Evolutionary conservation across 2,888 invertebrate species (phyloP).

Genomic region (Nasonia oneida): DNA sequence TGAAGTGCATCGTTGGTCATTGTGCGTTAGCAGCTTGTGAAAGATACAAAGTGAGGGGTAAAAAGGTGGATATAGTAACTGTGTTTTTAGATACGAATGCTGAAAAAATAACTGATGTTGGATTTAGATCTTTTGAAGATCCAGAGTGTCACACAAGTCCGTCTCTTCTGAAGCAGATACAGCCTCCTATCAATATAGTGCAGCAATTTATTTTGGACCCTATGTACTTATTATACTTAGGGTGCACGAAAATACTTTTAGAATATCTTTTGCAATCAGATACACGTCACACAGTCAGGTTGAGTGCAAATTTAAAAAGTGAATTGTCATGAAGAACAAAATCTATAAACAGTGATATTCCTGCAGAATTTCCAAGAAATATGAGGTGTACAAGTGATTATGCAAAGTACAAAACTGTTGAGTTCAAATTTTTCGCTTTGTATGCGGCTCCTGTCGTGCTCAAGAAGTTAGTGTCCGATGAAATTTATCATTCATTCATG

Average conservation of each 20-base stretch:
- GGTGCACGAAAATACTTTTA: background rate
- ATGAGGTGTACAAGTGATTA: background rate
- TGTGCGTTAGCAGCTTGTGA: too few relatives aligned
- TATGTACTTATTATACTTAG: conserved; percentile 30
- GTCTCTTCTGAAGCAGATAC: too few relatives aligned
- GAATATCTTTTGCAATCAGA: conserved; percentile 4
- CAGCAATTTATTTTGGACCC: conserved; percentile 10
- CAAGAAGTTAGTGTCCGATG: background rate
- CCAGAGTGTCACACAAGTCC: too few relatives aligned
- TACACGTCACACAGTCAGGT: background rate
- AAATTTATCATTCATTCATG: background rate
- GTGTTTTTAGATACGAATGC: too few relatives aligned
- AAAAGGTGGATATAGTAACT: too few relatives aligned
- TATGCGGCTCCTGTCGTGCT: background rate
- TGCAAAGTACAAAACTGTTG: conserved; percentile 7
- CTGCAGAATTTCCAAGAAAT: conserved; percentile 3
- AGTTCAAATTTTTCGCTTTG: background rate
- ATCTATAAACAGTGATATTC: background rate
- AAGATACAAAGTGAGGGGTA: too few relatives aligned
- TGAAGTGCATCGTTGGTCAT: too few relatives aligned
- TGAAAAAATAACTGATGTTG: too few relatives aligned
- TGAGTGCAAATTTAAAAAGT: conserved; percentile 1
- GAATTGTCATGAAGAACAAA: conserved; percentile 4
- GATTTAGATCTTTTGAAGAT: too few relatives aligned
- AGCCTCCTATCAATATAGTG: background rate